Base-by-base conservation (phyloP, 2,797 vertebrate species). In the Macropodus opercularis region DNA sequence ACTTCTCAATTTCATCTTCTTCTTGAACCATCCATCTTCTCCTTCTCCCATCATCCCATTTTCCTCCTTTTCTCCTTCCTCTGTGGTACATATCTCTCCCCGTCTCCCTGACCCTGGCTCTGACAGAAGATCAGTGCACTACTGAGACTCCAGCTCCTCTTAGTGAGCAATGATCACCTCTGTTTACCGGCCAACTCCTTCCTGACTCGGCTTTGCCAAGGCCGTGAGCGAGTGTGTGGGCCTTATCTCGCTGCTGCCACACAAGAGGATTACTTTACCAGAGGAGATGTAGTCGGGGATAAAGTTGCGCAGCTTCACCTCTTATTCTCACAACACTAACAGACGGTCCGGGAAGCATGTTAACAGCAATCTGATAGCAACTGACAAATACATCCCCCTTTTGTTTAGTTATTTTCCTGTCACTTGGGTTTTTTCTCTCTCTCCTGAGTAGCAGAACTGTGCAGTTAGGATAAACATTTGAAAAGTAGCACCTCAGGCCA, bases 211-310 rank as follows among this genome's bases (percentile, higher is more conserved):
- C 56, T 36, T 5, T 26, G 5, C 9, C 18, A 21, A 18, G 67
- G 63, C 58, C 3, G 40, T 72, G 86, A 83, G 81, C 32, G 55
- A 84, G 69, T 70, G 69, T 42, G 67, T 1, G 13, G 65, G 57
- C 55, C 77, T 92, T 92, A 92, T 93, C 91, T 85, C 19, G 3
- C 61, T 36, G 18, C 62, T 35, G 55, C 69, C 85, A 85, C 87
- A 80, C 75, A 59, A n/a, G 75, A 81, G 85, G 80, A 87, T 91
- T 89, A 84, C 85, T 91, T 90, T 83, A 75, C 57, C 63, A 72
- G 72, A 79, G 69, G 65, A 81, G 91, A 90, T 90, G 71, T 21
- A 55, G 79, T 48, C 48, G 11, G 31, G 90, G 90, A 90, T 88
- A 89, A 71, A 84, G 80, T 55, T 60, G 58, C 48, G 42, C 50